These are phyloP conservation scores for Lithosia quadra DNA, from an alignment of 2,888 invertebrate species.

Conservation along the genomic window DNA sequence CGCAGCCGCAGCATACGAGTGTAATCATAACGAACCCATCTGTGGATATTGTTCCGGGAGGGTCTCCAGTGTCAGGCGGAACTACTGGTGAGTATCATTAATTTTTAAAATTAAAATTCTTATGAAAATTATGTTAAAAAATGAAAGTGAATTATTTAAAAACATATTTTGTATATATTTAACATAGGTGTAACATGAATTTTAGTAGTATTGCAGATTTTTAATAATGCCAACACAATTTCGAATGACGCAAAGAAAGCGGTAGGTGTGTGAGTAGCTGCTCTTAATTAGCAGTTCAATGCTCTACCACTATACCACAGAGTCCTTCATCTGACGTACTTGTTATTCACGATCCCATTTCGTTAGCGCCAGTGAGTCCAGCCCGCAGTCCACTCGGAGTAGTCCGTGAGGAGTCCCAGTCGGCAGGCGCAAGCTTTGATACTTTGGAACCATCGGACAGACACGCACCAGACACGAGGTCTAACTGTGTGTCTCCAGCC, in stretches of 20 bases:
- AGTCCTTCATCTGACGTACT: neutral
- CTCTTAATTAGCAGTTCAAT: neutral
- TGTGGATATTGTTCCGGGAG: constrained; percentile 87
- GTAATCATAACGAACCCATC: constrained; percentile 92
- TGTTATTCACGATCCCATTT: constrained; percentile 2
- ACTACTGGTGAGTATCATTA: constrained; percentile 68
- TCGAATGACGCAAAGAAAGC: no score
- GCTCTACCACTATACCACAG: neutral
- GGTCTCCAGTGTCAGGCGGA: constrained; percentile 79
- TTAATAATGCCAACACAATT: no score
- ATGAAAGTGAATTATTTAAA: no score
- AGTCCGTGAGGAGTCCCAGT: constrained; percentile 88
- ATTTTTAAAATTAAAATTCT: neutral
- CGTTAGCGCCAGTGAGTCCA: constrained; percentile 81
- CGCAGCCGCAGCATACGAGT: constrained; percentile 85
- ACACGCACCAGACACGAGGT: constrained; percentile 79
- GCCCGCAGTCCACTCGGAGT: constrained; percentile 85
- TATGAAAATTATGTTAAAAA: neutral
- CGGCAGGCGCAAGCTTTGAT: constrained; percentile 81
- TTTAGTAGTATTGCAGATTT: no score
- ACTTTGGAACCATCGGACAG: constrained; percentile 81
- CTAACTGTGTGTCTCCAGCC: constrained; percentile 93
- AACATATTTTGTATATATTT: no score
- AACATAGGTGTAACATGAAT: no score
- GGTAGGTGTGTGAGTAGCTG: no score